A percentile compares a stretch with the other conserved stretches of the same genome.
These are phyloP conservation scores for Pentamera pediparva DNA, from an alignment of 53 echinoderm and acorn worm genomes.

Conservation along the genomic window DNA sequence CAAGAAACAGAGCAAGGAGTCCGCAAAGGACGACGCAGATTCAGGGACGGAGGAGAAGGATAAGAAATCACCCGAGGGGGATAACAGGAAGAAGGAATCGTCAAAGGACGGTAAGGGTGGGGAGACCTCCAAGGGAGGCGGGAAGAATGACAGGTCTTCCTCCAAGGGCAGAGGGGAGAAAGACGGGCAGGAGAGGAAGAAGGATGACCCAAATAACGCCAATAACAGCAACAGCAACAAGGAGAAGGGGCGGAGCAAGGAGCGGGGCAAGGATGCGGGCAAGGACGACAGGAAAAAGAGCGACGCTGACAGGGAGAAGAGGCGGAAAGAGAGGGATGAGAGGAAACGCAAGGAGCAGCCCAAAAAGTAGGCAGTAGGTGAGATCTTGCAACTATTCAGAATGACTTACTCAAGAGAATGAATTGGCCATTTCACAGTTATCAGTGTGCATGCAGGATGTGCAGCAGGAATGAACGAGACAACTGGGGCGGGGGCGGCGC, in stretches of 20 bases:
- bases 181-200: not conserved
- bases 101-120: not conserved
- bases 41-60: not conserved
- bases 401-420: too few relatives aligned
- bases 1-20: not conserved
- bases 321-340: not conserved
- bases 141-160: too few relatives aligned
- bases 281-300: slow-evolving; percentile 9
- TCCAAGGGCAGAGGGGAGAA: not conserved
- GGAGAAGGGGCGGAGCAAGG: slow-evolving; percentile 18
- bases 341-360: too few relatives aligned
- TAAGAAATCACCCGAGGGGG: not conserved
- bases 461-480: too few relatives aligned
- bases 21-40: not conserved
- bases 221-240: slow-evolving; percentile 27
- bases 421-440: too few relatives aligned
- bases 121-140: too few relatives aligned
- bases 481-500: too few relatives aligned
- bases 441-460: too few relatives aligned
- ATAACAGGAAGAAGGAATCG: not conserved
- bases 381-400: too few relatives aligned
- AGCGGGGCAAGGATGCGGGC: not conserved
- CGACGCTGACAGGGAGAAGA: too few relatives aligned
- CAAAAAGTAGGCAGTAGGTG: too few relatives aligned
- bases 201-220: too few relatives aligned